These are phyloP conservation scores for Volucella zonaria DNA, from an alignment of 2,888 invertebrate species.

Conservation along the genomic window DNA sequence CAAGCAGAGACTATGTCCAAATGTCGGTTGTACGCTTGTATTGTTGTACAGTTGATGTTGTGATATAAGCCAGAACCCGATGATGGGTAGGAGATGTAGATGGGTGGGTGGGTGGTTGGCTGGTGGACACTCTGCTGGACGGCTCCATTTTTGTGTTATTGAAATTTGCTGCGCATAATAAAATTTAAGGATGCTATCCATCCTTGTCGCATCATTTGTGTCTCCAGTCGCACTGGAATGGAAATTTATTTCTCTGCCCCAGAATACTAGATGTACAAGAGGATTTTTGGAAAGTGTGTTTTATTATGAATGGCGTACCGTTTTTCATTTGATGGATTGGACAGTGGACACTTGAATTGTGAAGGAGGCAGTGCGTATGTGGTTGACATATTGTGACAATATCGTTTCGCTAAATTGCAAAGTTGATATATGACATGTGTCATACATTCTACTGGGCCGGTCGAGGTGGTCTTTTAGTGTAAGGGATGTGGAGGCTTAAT, in stretches of 20 bases:
- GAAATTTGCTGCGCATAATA: slow-evolving; percentile 60
- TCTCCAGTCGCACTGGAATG: slow-evolving; percentile 15
- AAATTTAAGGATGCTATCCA: slow-evolving; percentile 56
- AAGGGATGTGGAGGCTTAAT: neutral
- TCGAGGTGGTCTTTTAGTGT: neutral
- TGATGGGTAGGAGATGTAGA: neutral
- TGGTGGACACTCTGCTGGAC: slow-evolving; percentile 9
- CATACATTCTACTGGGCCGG: neutral
- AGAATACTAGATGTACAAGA: neutral
- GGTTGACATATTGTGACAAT: slow-evolving; percentile 68
- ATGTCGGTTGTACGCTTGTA: slow-evolving; percentile 29
- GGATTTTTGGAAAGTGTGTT: slow-evolving; percentile 45
- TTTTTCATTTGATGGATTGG: slow-evolving; percentile 62
- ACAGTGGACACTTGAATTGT: slow-evolving; percentile 46
- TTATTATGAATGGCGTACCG: slow-evolving; percentile 53
- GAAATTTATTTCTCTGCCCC: slow-evolving; percentile 44
- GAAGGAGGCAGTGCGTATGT: slow-evolving; percentile 19
- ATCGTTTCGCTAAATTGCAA: slow-evolving; percentile 25
- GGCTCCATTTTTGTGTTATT: slow-evolving; percentile 29
- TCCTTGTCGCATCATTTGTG: slow-evolving; percentile 69
- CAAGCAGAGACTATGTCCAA: slow-evolving; percentile 49
- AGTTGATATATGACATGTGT: slow-evolving; percentile 7
- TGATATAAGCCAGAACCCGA: neutral
- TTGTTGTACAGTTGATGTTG: slow-evolving; percentile 37
- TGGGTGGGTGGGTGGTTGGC: neutral